These are phyloP conservation scores for Metopolophium dirhodum DNA, from an alignment of 1,140 invertebrate species.

Conservation along the genomic window DNA sequence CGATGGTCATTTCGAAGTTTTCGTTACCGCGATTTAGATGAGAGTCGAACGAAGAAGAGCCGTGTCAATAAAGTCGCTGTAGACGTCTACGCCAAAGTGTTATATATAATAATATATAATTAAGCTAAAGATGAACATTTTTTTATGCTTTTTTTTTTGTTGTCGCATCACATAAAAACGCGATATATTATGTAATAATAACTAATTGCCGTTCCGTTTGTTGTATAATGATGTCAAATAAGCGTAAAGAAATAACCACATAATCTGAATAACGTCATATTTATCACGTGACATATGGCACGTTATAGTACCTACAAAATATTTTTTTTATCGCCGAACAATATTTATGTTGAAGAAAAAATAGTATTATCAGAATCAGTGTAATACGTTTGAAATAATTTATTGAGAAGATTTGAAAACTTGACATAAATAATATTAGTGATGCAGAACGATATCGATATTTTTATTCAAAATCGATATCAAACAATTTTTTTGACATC, in stretches of 20 bases:
- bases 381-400: background rate
- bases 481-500: too few species aligned
- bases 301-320: background rate
- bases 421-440: background rate
- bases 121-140: too few species aligned
- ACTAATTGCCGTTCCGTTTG: background rate
- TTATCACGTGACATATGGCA: background rate
- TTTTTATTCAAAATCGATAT: too few species aligned
- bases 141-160: background rate
- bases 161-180: background rate
- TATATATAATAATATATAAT: background rate
- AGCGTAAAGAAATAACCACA: background rate
- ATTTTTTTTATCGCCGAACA: background rate
- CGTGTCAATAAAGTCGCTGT: background rate
- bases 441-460: too few species aligned
- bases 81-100: background rate
- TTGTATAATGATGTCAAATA: background rate
- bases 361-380: background rate
- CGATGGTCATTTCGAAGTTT: slow-evolving; percentile 54
- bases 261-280: background rate
- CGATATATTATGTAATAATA: background rate
- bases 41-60: background rate
- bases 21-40: background rate
- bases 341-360: background rate
- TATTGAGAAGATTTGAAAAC: background rate